phyloP scores from a whole-genome alignment of 1,140 invertebrate species.

The Caenorhabditis latens region DNA sequence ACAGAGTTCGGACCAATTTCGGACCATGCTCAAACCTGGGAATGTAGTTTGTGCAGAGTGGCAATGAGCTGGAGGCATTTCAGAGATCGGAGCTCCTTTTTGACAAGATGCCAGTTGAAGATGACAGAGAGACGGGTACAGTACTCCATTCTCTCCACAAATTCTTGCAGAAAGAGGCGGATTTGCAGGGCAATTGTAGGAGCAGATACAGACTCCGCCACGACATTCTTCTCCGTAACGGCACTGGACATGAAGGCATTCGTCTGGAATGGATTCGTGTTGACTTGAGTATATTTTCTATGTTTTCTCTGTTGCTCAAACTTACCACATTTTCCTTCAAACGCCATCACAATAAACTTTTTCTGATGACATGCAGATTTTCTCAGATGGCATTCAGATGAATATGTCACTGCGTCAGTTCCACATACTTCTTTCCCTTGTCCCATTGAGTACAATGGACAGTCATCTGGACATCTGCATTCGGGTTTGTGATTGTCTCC shows the following conservation, averaged over 20 bases:
- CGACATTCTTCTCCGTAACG: slow-evolving; percentile 86
- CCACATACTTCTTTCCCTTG: slow-evolving; percentile 84
- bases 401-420: slow-evolving; percentile 85
- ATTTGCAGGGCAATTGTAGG: slow-evolving; percentile 83
- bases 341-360: slow-evolving; percentile 86
- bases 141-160: slow-evolving; percentile 61
- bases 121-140: slow-evolving; percentile 59
- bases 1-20: neutral
- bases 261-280: slow-evolving; percentile 81
- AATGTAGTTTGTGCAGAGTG: slow-evolving; percentile 52
- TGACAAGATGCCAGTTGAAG: slow-evolving; percentile 61
- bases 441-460: slow-evolving; percentile 82
- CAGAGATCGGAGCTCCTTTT: slow-evolving; percentile 56
- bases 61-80: slow-evolving; percentile 59
- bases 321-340: slow-evolving; percentile 89
- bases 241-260: slow-evolving; percentile 86
- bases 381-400: slow-evolving; percentile 85
- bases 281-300: neutral
- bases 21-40: slow-evolving; percentile 47
- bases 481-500: slow-evolving; percentile 84
- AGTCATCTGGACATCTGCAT: slow-evolving; percentile 86
- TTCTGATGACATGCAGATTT: slow-evolving; percentile 87
- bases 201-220: slow-evolving; percentile 87
- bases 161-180: slow-evolving; percentile 63
- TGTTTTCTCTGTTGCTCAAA: slow-evolving; percentile 55